These are phyloP conservation scores for Dicrostonyx torquatus DNA, from an alignment of 2,797 vertebrate genomes.

Conservation along the genomic window DNA sequence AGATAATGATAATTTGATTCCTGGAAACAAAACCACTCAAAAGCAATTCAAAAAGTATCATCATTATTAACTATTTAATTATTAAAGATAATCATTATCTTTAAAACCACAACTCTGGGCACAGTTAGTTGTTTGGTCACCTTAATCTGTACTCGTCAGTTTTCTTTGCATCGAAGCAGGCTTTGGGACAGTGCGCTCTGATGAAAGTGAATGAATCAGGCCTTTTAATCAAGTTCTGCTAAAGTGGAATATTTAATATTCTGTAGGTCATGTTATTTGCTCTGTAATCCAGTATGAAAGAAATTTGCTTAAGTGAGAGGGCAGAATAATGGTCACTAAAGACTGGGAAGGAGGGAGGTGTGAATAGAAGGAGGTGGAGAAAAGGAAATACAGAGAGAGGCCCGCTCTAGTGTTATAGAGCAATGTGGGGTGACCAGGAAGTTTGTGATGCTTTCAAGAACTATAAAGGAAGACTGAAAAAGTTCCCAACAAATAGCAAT, in stretches of 20 bases:
- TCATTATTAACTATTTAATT: too few relatives aligned
- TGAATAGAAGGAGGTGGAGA: background rate
- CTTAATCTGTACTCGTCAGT: background rate
- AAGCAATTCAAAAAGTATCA: background rate
- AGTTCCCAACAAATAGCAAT: background rate
- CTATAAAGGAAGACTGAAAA: background rate
- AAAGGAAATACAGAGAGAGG: background rate
- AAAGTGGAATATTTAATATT: background rate
- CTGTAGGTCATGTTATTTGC: background rate
- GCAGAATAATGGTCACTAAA: background rate
- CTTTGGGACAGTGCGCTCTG: conserved; percentile 45
- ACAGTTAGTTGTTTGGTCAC: background rate
- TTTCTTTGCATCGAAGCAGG: conserved; percentile 42
- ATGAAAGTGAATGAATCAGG: conserved; percentile 50
- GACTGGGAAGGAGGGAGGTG: background rate
- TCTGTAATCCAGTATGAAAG: background rate
- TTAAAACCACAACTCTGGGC: background rate
- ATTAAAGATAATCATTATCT: background rate
- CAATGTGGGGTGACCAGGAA: too few relatives aligned
- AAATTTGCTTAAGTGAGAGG: background rate
- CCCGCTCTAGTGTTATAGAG: background rate
- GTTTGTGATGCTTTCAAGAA: background rate
- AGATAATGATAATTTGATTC: background rate
- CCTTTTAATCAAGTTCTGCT: conserved; percentile 64
- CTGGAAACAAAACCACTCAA: background rate